Evolutionary conservation across 2,797 vertebrate genomes (phyloP).

Genomic region (Pseudopleuronectes americanus): DNA sequence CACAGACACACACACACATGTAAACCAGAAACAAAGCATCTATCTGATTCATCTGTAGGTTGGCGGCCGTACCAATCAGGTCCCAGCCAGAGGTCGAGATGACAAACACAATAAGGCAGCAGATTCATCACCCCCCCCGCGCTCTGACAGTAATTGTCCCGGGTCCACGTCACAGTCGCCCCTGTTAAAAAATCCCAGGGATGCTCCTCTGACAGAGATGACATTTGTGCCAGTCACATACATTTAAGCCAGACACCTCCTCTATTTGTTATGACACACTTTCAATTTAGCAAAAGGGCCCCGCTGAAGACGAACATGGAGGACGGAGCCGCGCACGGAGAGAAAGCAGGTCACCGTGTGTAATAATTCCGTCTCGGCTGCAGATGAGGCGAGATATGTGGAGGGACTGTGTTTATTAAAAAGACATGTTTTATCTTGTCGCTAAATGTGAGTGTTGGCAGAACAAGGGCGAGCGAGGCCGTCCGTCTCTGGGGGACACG

Average conservation of each 20-base stretch:
- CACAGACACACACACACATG: constrained; percentile 34
- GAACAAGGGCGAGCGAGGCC: constrained; percentile 65
- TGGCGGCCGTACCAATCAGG: constrained; percentile 55
- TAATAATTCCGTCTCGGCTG: constrained; percentile 62
- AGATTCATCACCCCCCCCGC: constrained; percentile 74
- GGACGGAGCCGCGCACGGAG: constrained; percentile 22
- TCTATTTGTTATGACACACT: constrained; percentile 79
- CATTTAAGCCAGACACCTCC: constrained; percentile 74
- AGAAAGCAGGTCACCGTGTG: constrained; percentile 13
- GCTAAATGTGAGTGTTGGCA: constrained; percentile 66
- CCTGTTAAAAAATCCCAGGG: constrained; percentile 69
- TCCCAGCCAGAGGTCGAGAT: constrained; percentile 69
- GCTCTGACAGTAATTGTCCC: constrained; percentile 78
- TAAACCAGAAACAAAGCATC: constrained; percentile 32
- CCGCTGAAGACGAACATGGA: constrained; percentile 56
- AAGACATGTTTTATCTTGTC: constrained; percentile 51
- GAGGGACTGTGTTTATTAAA: constrained; percentile 65
- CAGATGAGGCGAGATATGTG: constrained; percentile 24
- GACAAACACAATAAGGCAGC: constrained; percentile 75
- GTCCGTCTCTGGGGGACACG: constrained; percentile 66
- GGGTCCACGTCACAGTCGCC: constrained; percentile 51
- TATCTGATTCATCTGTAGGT: constrained; percentile 33
- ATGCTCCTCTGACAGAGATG: constrained; percentile 65
- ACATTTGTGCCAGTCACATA: constrained; percentile 69
- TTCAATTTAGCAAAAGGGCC: constrained; percentile 76